Evolutionary conservation across 2,888 invertebrate genomes (phyloP), one percentile per base, ranked within the genome.

Genomic region (Seira musarum): DNA sequence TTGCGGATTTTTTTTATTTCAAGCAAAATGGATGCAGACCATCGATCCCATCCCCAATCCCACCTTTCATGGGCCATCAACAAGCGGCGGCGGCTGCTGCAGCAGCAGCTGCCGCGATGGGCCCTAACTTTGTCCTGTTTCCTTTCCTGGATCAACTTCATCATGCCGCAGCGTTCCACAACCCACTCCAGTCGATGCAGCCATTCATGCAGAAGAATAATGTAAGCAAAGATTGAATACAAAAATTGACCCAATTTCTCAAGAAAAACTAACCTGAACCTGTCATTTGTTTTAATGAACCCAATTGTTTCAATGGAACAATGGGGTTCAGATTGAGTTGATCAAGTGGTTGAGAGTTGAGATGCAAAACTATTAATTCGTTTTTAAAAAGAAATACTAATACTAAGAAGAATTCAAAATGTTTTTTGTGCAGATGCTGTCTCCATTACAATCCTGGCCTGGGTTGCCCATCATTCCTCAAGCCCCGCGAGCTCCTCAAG

Each of bases 361-460:
- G n/a, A n/a, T n/a, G n/a, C n/a, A n/a, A n/a, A n/a, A n/a, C n/a
- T n/a, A n/a, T n/a, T n/a, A n/a, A n/a, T n/a, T n/a, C n/a, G n/a
- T n/a, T n/a, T n/a, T n/a, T n/a, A 30, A 30, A 8, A 30, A 30
- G 30, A 30, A 30, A 8, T 5, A 30, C 2, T 5, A 30, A 30
- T 5, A 30, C 30, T 30, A 30, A 30, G 3, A 30, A 8, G 30
- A n/a, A n/a, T n/a, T n/a, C 30, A 30, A 30, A 30, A 30, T 30
- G 30, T 30, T 30, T 30, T 8, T 30, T 2, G 8, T 17, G 49
- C 87, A 91, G 91, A 90, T 91, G 90, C 90, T 92, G 83, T 91
- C 91, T 70, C 90, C 90, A 1, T 91, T 90, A 83, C 90, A 91
- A 87, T 85, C 87, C 10, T 86, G 84, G 82, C 84, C 87, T 24